Conservation (phyloP, 2,797 vertebrate genomes). For the Crypturellus tataupa region DNA sequence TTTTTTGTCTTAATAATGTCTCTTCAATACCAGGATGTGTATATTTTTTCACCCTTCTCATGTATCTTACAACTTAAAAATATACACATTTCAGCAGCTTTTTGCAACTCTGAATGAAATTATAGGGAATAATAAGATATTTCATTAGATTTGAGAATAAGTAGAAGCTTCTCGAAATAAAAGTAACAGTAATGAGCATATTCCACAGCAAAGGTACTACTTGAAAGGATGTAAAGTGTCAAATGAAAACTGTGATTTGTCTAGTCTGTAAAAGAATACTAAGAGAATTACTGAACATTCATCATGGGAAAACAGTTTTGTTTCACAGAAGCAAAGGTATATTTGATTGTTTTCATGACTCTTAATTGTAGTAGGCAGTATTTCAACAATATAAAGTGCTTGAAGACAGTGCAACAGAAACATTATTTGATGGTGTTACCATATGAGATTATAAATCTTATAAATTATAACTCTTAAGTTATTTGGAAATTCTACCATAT, state of each 20-base stretch:
- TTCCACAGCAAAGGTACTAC: background rate
- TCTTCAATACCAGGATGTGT: background rate
- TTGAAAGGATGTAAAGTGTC: background rate
- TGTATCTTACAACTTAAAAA: background rate
- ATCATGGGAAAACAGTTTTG: background rate
- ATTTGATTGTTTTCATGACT: background rate
- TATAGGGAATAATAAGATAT: background rate
- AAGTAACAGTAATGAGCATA: background rate
- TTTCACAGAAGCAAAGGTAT: background rate
- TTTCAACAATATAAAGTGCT: background rate
- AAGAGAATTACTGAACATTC: background rate
- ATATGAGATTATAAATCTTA: background rate
- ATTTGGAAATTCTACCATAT: too few species aligned
- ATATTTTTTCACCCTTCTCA: background rate
- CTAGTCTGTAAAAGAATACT: background rate
- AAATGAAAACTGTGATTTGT: background rate
- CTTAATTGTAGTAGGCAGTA: background rate
- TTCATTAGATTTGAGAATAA: background rate
- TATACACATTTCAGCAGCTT: conserved; percentile 5
- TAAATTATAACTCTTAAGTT: too few species aligned
- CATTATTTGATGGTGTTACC: background rate
- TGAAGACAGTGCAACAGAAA: background rate
- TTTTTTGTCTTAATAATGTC: background rate
- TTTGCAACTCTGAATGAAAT: background rate
- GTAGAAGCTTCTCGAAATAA: background rate